Conservation (phyloP, 2,888 invertebrate species). For the Argynnis bischoffii region DNA sequence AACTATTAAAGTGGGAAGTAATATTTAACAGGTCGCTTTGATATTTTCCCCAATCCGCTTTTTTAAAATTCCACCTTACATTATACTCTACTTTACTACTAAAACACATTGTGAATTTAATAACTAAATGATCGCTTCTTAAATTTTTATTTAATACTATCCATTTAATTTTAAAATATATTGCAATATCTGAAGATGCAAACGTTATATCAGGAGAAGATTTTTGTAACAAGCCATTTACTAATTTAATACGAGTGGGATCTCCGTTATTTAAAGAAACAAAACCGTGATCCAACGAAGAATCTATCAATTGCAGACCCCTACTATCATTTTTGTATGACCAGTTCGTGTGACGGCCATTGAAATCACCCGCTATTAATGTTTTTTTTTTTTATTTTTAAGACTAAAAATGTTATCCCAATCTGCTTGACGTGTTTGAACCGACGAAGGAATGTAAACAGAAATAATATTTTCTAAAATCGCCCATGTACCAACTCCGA, state of each 20-base stretch:
- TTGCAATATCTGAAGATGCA: slow-evolving; percentile 5
- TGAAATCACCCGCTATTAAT: background rate
- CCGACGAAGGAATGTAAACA: background rate
- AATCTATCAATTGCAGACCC: slow-evolving; percentile 17
- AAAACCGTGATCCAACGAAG: slow-evolving; percentile 4
- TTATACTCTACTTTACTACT: background rate
- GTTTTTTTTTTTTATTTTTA: no score
- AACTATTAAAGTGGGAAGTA: no score
- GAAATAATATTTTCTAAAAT: slow-evolving; percentile 9
- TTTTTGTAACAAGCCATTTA: slow-evolving; percentile 10
- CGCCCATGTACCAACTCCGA: no score
- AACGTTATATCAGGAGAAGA: slow-evolving; percentile 21
- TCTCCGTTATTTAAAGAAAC: slow-evolving; percentile 18
- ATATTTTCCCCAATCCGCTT: slow-evolving; percentile 1
- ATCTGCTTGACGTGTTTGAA: slow-evolving; percentile 12
- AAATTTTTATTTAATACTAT: background rate
- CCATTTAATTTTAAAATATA: slow-evolving; percentile 10
- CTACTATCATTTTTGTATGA: slow-evolving; percentile 1
- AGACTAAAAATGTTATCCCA: background rate
- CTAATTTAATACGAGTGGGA: slow-evolving; percentile 9
- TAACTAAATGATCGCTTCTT: slow-evolving; percentile 3
- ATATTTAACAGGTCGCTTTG: no score
- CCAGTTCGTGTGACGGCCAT: no score
- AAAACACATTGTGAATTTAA: background rate
- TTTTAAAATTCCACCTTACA: slow-evolving; percentile 2